Evolutionary conservation across 2,797 vertebrate species (phyloP).

Genomic region (Mycteria americana): DNA sequence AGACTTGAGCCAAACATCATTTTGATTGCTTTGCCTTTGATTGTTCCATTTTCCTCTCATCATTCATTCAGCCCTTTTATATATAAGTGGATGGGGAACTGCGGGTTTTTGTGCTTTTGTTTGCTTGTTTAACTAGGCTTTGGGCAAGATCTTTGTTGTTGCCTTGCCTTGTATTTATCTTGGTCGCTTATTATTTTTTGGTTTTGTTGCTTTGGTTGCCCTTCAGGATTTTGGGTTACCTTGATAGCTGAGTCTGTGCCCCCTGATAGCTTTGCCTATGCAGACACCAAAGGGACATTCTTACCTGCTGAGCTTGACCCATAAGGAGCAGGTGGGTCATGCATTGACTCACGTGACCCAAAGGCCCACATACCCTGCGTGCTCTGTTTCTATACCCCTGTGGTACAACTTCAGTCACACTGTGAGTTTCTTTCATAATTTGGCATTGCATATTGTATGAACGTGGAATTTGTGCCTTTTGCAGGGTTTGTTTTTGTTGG

Average conservation of each 20-base stretch:
- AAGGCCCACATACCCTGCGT: rapidly evolving
- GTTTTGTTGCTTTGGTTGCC: not conserved
- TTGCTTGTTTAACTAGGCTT: not conserved
- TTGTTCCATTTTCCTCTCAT: not conserved
- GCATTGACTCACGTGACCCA: not conserved
- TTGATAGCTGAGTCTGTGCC: not conserved
- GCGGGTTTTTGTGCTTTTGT: not conserved
- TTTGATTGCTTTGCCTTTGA: slow-evolving; percentile 9
- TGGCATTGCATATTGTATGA: not conserved
- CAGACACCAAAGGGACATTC: not conserved
- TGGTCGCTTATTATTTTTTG: not conserved
- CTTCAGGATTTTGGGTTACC: not conserved
- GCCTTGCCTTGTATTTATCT: not conserved
- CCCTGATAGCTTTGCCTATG: not conserved
- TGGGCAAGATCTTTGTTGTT: not conserved
- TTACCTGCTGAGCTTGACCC: not conserved
- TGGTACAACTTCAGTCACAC: not conserved
- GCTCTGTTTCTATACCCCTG: rapidly evolving
- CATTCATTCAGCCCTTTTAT: not conserved
- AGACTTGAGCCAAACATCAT: not conserved
- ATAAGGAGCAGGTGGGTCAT: not conserved
- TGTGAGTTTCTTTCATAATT: not conserved
- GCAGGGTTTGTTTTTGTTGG: not conserved
- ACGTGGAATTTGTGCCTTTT: not conserved
- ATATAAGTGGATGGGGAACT: not conserved